These are phyloP conservation scores for Alosa alosa DNA, from an alignment of 2,113 vertebrate genomes.

Conservation along the genomic window DNA sequence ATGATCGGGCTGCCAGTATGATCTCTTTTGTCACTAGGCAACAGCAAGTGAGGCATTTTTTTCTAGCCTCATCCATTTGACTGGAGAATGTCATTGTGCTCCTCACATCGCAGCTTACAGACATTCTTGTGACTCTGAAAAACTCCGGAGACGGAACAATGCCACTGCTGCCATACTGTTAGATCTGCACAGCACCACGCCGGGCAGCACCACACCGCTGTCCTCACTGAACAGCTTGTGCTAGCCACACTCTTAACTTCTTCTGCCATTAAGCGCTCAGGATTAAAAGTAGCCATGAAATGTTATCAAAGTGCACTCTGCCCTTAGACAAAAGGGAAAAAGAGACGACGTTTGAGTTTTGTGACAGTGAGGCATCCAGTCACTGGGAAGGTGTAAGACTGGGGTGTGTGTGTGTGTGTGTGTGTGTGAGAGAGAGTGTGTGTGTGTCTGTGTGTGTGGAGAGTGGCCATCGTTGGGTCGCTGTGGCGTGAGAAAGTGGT, in stretches of 20 bases:
- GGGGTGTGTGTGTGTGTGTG: not conserved
- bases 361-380: not conserved
- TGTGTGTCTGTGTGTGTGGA: not conserved
- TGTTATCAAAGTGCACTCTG: not conserved
- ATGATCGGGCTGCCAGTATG: not conserved
- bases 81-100: not conserved
- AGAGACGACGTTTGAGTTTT: not conserved
- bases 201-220: not conserved
- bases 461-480: not conserved
- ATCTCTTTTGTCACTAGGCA: not conserved
- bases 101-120: not conserved
- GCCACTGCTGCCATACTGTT: not conserved
- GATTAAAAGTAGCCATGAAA: not conserved
- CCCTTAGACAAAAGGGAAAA: not conserved
- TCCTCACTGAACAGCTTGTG: not conserved
- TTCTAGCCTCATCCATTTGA: not conserved
- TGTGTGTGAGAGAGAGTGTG: not conserved
- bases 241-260: not conserved
- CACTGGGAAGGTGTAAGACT: not conserved
- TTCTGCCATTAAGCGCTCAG: not conserved
- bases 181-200: not conserved
- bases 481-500: conserved; percentile 11
- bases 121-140: not conserved
- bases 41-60: not conserved
- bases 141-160: not conserved